phyloP scores from a whole-genome alignment of 2,888 invertebrate genomes.

The Chorisops tibialis region DNA sequence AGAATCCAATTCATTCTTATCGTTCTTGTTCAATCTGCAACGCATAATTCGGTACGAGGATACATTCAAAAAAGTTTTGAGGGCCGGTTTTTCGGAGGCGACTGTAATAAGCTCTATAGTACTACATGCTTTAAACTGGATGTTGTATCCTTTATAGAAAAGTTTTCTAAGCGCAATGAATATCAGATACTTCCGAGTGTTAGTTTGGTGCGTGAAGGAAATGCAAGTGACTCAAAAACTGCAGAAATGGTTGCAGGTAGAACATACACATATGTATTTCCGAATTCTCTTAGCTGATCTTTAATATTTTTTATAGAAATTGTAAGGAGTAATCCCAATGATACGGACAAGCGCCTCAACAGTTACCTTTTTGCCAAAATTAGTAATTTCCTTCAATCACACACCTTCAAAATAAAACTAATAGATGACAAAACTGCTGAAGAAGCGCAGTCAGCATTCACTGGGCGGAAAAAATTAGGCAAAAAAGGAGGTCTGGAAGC shows the following conservation, averaged over 20 bases:
- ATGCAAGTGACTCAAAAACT: constrained; percentile 57
- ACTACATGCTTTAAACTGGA: constrained; percentile 76
- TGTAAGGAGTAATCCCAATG: constrained; percentile 71
- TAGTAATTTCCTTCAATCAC: constrained; percentile 68
- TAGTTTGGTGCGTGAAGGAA: constrained; percentile 66
- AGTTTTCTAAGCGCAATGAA: constrained; percentile 64
- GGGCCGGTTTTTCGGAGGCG: constrained; percentile 46
- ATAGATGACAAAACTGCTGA: constrained; percentile 62
- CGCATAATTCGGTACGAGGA: constrained; percentile 1
- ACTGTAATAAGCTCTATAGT: constrained; percentile 62
- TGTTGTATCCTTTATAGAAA: constrained; percentile 71
- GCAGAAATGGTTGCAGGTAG: constrained; percentile 65
- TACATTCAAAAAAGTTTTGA: constrained; percentile 1
- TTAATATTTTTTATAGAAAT: constrained; percentile 54
- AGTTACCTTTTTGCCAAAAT: constrained; percentile 70
- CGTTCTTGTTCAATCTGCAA: not conserved
- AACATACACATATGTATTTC: constrained; percentile 24
- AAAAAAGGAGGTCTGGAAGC: constrained; percentile 57
- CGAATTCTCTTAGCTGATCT: not conserved
- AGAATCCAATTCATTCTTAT: not conserved
- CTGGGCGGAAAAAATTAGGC: constrained; percentile 58
- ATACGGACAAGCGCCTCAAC: constrained; percentile 72
- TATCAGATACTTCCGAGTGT: constrained; percentile 70
- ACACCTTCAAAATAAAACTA: constrained; percentile 68
- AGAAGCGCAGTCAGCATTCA: constrained; percentile 58